A percentile compares a stretch with the other conserved stretches of the same genome.
Conservation (phyloP, 1,140 invertebrate genomes). For the Papilio polytes region DNA sequence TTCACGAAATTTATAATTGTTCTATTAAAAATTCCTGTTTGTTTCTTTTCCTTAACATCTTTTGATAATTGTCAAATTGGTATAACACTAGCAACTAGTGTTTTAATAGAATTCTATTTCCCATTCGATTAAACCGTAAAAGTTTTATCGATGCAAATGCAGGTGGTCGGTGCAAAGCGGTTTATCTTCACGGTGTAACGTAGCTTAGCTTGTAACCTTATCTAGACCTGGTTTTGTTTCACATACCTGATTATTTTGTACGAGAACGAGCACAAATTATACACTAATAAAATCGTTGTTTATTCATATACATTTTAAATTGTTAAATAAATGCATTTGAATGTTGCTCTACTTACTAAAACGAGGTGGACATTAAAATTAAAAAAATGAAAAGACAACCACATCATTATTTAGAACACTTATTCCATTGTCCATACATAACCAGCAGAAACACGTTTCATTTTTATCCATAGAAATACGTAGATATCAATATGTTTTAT, state of each 20-base stretch:
- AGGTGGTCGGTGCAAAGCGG: neutral
- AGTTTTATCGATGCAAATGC: slow-evolving; percentile 29
- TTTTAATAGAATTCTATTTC: slow-evolving; percentile 16
- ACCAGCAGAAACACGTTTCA: no score
- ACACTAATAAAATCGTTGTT: neutral
- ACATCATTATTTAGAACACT: no score
- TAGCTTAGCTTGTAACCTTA: slow-evolving; percentile 25
- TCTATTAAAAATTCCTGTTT: no score
- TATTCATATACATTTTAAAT: neutral
- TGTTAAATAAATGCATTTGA: no score
- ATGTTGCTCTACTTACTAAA: no score
- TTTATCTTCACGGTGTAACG: slow-evolving; percentile 35
- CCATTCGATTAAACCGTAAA: slow-evolving; percentile 20
- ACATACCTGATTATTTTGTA: neutral
- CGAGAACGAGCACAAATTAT: neutral
- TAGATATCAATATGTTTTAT: no score
- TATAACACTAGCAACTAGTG: slow-evolving; percentile 14
- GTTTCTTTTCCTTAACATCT: no score
- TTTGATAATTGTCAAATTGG: neutral
- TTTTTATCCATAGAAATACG: no score
- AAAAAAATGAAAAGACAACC: no score
- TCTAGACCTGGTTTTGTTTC: slow-evolving; percentile 32
- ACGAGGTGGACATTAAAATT: no score
- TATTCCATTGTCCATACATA: no score
- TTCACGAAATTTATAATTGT: no score